Base-by-base conservation (phyloP, 1,140 invertebrate species). In the Caerostris extrusa region DNA sequence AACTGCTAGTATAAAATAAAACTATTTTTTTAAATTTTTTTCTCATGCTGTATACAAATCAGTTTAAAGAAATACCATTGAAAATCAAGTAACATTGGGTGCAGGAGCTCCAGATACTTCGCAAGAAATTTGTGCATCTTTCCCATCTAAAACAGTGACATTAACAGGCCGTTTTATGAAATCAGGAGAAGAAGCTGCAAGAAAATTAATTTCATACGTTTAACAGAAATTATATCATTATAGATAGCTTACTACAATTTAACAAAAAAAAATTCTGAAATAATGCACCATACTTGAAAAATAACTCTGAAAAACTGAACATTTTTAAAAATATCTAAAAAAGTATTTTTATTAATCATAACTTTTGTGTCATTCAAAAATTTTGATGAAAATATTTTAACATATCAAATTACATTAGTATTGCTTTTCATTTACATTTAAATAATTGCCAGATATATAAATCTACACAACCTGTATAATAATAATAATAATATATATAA, bases 71-170 rank as follows among this genome's bases (percentile, higher is more conserved):
- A 34, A 34, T 97, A 98, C 98, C 98, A 96, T 98, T 98, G 95
- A 97, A 98, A 95, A 98, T 97, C 99, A 99, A 7, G 98, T 98
- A n/a, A 98, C 97, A 95, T 98, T 98, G 3, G 99, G 98, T 94
- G 97, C 97, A 17, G 98, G 98, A 3, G 98, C 98, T 64, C 98
- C 98, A 57, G 97, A 97, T 12, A 98, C 98, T 95, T 98, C 96
- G 96, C 99, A 99, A 34, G 96, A 97, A 90, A 99, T 97, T 34
- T 98, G 98, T 61, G 98, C 98, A 96, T 99, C 98, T 96, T 98
- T 98, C 34, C 98, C 98, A 96, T 99, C 98, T 93, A 99, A 96
- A 92, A 99, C 97, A 3, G 98, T 99, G 19, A 97, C 96, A 97
- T 99, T 99, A 95, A 97, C 96, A 3, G 98, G 99, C 67, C 97